Percentiles rank a stretch among this genome's conserved stretches.
These are phyloP conservation scores for Ophion ventricosus DNA, from an alignment of 2,888 invertebrate species.

Conservation along the genomic window DNA sequence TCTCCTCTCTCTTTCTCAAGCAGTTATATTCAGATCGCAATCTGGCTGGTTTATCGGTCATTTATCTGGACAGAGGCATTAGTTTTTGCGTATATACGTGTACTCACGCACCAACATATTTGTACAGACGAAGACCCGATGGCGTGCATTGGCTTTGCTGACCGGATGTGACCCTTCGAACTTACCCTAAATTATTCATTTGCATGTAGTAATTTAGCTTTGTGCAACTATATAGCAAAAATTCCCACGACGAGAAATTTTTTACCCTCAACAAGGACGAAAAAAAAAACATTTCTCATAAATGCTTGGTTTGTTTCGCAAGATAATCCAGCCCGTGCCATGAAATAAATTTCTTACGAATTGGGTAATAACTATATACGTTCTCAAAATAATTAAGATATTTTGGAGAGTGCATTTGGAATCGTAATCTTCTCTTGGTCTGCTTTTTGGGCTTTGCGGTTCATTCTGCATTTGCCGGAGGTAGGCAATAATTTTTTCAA, in stretches of 20 bases:
- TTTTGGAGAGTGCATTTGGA: no score
- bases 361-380: no score
- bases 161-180: constrained; percentile 66
- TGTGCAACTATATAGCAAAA: background rate
- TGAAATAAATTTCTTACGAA: background rate
- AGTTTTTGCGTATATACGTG: constrained; percentile 77
- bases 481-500: no score
- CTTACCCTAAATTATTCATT: constrained; percentile 81
- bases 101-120: constrained; percentile 8
- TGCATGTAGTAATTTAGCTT: constrained; percentile 76
- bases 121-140: constrained; percentile 67
- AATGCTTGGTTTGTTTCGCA: background rate
- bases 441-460: no score
- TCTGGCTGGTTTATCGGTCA: constrained; percentile 82
- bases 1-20: constrained; percentile 67
- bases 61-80: constrained; percentile 83
- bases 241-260: background rate
- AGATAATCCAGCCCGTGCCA: background rate
- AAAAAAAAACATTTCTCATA: background rate
- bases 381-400: no score
- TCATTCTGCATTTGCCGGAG: no score
- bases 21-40: constrained; percentile 81
- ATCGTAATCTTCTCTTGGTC: no score
- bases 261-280: background rate
- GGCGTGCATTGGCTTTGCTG: constrained; percentile 78